Base-by-base conservation (phyloP, 2,797 vertebrate genomes). In the Gastrophryne carolinensis region DNA sequence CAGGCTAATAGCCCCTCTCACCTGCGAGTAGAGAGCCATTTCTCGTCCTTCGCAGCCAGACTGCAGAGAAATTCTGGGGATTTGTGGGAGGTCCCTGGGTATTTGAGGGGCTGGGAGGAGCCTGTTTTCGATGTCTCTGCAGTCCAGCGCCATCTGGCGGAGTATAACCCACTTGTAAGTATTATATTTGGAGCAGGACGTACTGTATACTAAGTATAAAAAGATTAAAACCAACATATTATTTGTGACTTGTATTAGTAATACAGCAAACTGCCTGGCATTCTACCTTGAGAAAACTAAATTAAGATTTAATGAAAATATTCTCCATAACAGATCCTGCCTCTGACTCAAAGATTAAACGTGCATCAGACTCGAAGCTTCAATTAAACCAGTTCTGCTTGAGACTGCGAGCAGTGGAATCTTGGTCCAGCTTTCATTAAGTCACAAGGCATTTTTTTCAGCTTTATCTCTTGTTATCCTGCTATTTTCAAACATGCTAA, bases 361-460 rank as follows among this genome's bases (percentile, higher is more conserved):
- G n/a, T 47, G 24, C 19, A 70, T 11, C 27, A 26, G 23, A 63
- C 15, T 32, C 19, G 17, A 7, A 23, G 58, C 58, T 60, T 69
- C 57, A 70, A 69, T 69, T 69, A 69, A 11, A 44, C 29, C 29
- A 53, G 58, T 75, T 49, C 8, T 57, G 35, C 64, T 75, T 53
- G 9, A 61, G 64, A 61, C 17, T 23, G 41, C 21, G 57, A 56
- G 29, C n/a, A n/a, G 27, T 56, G 37, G 56, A 62, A 35, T 27
- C 57, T 70, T 27, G 27, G 19, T 64, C 44, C 3, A 5, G 47
- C 27, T 47, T 61, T 61, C 58, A 76, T 76, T 63, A 70, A 70
- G 63, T 70, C 57, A 47, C 74, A 63, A n/a, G 50, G 74, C 74
- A 70, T 70, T 66, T 76, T 65, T 56, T 70, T 35, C 47, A 62